Conservation (phyloP, 2,113 vertebrate species). For the Thunnus maccoyii region DNA sequence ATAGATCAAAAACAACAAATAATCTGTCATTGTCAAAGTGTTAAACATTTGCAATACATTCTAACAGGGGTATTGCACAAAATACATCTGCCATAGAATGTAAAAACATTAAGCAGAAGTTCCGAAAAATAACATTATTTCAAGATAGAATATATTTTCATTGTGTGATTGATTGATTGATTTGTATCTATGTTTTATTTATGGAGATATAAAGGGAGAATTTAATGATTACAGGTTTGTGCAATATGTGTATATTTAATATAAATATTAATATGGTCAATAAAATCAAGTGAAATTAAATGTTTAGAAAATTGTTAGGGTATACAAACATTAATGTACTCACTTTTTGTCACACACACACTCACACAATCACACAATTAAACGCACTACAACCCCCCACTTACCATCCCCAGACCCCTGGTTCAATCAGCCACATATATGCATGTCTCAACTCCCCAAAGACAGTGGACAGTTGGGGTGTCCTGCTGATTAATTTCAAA, state of each 20-base stretch:
- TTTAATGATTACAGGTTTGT: too few species aligned
- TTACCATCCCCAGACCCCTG: slow-evolving; percentile 25
- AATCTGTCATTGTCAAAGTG: neutral
- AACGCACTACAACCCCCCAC: slow-evolving; percentile 24
- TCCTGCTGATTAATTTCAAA: slow-evolving; percentile 81
- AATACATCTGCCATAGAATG: neutral
- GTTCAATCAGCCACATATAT: slow-evolving; percentile 76
- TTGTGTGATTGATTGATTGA: too few species aligned
- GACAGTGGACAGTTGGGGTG: slow-evolving; percentile 83
- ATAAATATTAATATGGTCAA: too few species aligned
- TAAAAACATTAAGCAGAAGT: too few species aligned
- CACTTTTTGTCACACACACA: neutral
- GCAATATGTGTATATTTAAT: neutral
- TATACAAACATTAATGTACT: neutral
- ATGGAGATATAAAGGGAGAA: too few species aligned
- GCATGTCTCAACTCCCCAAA: slow-evolving; percentile 81
- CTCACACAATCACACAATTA: slow-evolving; percentile 2
- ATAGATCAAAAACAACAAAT: neutral
- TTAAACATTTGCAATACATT: neutral
- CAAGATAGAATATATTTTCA: too few species aligned
- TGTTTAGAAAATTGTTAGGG: neutral
- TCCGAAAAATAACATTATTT: too few species aligned
- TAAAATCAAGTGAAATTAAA: neutral
- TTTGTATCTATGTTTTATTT: too few species aligned
- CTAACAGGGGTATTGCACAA: neutral